phyloP scores from a whole-genome alignment of 2,113 vertebrate genomes.

The Sciurus niger region DNA sequence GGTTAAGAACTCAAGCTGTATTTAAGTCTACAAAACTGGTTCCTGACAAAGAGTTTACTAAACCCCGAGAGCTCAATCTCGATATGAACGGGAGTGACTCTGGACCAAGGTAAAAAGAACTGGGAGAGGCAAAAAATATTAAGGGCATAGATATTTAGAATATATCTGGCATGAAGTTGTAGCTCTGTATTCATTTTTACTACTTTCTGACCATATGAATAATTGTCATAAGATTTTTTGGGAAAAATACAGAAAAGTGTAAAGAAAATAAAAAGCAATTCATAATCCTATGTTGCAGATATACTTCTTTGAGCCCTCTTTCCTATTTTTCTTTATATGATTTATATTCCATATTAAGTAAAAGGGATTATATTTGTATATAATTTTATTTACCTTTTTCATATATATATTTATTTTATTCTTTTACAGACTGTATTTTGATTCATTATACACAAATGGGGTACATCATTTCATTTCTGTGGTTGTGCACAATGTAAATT shows the following conservation, averaged over 20 bases:
- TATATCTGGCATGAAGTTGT: background rate
- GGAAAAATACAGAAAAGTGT: background rate
- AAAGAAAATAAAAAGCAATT: constrained; percentile 60
- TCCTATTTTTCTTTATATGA: constrained; percentile 25
- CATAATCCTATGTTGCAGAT: constrained; percentile 22
- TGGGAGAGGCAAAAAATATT: background rate
- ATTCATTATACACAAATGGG: too few relatives aligned
- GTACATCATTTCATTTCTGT: too few relatives aligned
- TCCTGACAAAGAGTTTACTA: constrained; percentile 75
- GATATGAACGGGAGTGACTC: constrained; percentile 81
- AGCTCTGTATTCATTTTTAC: background rate
- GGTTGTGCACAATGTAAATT: too few relatives aligned
- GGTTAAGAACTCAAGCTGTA: constrained; percentile 81
- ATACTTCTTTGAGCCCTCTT: background rate
- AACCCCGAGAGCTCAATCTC: constrained; percentile 64
- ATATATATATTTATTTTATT: background rate
- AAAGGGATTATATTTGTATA: constrained; percentile 31
- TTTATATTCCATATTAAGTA: constrained; percentile 25
- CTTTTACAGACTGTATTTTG: too few relatives aligned
- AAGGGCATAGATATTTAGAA: background rate
- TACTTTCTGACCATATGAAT: constrained; percentile 31
- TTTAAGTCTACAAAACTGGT: constrained; percentile 74
- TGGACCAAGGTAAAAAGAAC: constrained; percentile 84
- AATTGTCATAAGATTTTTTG: constrained; percentile 52
- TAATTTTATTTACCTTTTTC: constrained; percentile 36